These are phyloP conservation scores for Chaenocephalus aceratus DNA, from an alignment of 2,113 vertebrate species.

Conservation along the genomic window DNA sequence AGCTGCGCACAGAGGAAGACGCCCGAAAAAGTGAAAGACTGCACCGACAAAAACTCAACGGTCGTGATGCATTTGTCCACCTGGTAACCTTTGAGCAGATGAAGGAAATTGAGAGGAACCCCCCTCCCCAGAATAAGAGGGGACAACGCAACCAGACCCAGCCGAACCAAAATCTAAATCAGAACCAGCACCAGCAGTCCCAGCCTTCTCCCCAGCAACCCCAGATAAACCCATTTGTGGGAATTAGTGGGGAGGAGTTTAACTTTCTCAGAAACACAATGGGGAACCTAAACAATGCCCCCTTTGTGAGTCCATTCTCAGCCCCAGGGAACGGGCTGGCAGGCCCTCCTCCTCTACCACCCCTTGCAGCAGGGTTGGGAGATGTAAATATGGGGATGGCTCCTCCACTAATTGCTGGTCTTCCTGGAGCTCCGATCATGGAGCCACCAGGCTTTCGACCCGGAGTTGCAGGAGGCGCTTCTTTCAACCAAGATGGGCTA, in stretches of 20 bases:
- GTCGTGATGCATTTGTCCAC: conserved; percentile 95
- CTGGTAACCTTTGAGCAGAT: conserved; percentile 93
- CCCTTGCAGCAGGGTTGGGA: conserved; percentile 89
- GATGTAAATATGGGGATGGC: conserved; percentile 86
- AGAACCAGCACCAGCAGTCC: conserved; percentile 66
- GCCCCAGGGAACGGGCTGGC: conserved; percentile 90
- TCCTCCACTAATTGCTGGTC: conserved; percentile 86
- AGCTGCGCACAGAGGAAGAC: conserved; percentile 95
- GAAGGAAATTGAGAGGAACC: conserved; percentile 96
- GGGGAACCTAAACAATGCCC: conserved; percentile 89
- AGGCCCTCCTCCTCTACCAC: conserved; percentile 91
- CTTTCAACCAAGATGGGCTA: conserved; percentile 86
- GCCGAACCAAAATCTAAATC: conserved; percentile 69
- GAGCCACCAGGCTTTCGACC: conserved; percentile 93
- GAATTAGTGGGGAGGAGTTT: conserved; percentile 89
- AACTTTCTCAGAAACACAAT: conserved; percentile 89
- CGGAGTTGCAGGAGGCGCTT: conserved; percentile 83
- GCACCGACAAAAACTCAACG: conserved; percentile 97
- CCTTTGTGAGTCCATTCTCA: conserved; percentile 91
- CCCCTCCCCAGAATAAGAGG: conserved; percentile 92
- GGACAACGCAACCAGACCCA: conserved; percentile 85
- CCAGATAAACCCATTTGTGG: conserved; percentile 81
- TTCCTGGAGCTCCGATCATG: conserved; percentile 88
- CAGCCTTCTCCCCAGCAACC: conserved; percentile 66
- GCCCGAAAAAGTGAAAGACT: conserved; percentile 94